phyloP scores from a whole-genome alignment of 2,797 vertebrate species.

The Diceros bicornis region DNA sequence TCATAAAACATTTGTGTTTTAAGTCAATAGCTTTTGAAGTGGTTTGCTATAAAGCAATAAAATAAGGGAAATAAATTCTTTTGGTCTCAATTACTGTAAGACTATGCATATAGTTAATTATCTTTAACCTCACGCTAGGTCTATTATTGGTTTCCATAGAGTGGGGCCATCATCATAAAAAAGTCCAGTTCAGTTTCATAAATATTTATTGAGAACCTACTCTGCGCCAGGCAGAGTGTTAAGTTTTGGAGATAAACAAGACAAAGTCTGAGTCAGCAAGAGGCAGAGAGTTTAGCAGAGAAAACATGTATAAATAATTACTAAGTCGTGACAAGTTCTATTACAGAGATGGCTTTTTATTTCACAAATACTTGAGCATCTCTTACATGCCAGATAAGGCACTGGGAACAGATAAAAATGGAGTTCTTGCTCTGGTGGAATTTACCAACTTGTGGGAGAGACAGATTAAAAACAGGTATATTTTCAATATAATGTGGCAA shows the following conservation, averaged over 20 bases:
- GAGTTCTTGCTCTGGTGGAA: conserved; percentile 23
- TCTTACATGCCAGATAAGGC: not conserved
- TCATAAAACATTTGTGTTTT: not conserved
- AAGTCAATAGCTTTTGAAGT: not conserved
- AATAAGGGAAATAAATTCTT: not conserved
- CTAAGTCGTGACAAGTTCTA: not conserved
- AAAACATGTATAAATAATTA: not conserved
- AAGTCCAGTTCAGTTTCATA: not conserved
- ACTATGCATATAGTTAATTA: not conserved
- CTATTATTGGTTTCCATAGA: not conserved
- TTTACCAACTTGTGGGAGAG: conserved; percentile 5
- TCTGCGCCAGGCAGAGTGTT: not conserved
- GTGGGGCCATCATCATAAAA: not conserved
- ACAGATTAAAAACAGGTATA: not conserved
- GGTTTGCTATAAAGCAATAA: not conserved
- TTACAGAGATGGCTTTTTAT: not conserved
- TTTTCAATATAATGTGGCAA: not conserved
- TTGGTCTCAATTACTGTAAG: not conserved
- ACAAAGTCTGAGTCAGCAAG: conserved; percentile 31
- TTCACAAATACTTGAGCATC: not conserved
- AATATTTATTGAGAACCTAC: not conserved
- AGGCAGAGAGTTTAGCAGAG: not conserved
- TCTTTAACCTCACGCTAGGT: not conserved
- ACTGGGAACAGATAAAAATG: not conserved
- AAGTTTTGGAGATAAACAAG: not conserved